Conservation (phyloP, 35 echinoderm and acorn worm species). For the Amphiura filiformis region DNA sequence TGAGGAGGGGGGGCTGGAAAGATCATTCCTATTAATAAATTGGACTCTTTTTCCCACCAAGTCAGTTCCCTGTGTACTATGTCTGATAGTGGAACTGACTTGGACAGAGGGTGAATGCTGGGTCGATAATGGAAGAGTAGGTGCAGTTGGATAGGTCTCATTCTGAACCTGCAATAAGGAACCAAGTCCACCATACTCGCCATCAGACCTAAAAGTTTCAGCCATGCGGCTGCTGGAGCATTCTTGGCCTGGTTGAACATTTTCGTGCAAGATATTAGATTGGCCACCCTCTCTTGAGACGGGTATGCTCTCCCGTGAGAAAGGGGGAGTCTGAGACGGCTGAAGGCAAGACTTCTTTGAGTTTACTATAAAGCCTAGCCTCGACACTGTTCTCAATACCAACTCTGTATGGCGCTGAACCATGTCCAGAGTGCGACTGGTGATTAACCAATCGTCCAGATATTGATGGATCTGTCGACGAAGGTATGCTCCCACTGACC, state of each 20-base stretch:
- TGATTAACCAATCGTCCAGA: conserved; percentile 59
- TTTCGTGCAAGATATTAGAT: no score
- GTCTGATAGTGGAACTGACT: not conserved
- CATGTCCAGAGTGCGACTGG: no score
- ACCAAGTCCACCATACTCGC: conserved; percentile 40
- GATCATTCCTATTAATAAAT: not conserved
- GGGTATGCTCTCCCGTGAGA: not conserved
- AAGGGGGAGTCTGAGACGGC: conserved; percentile 15
- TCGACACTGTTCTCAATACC: no score
- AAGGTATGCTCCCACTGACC: not conserved
- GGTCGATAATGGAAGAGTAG: not conserved
- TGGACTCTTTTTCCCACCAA: not conserved
- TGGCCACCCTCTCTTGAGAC: no score
- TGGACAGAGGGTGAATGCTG: not conserved
- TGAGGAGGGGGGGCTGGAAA: not conserved
- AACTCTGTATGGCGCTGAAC: no score
- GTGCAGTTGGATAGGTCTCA: conserved; percentile 46
- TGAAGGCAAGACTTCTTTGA: conserved; percentile 7
- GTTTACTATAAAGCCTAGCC: conserved; percentile 48
- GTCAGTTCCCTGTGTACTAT: not conserved
- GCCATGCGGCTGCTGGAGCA: conserved; percentile 13
- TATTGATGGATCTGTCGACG: not conserved
- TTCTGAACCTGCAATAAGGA: conserved; percentile 25
- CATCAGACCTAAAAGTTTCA: conserved; percentile 37
- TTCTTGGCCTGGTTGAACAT: no score